phyloP scores from a whole-genome alignment of 2,797 vertebrate genomes.

The Kryptopterus vitreolus region DNA sequence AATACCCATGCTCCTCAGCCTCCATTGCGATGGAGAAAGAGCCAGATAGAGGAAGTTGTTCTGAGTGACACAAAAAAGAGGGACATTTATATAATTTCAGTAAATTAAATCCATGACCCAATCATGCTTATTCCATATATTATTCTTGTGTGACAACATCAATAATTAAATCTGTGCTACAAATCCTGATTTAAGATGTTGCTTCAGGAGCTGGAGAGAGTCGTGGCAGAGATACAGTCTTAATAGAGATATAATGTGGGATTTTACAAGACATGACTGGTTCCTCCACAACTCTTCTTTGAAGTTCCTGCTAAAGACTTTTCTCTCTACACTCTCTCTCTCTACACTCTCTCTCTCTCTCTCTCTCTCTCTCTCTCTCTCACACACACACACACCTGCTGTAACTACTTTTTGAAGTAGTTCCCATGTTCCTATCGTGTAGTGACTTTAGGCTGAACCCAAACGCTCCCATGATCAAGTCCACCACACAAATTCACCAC shows the following conservation, averaged over 20 bases:
- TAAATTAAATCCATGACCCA: no score
- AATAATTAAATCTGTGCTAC: no score
- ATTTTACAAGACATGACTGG: not conserved
- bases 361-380: not conserved
- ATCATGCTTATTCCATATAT: no score
- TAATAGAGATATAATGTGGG: not conserved
- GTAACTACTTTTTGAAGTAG: not conserved
- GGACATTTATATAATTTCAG: no score
- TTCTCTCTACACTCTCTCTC: not conserved
- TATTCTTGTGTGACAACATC: no score
- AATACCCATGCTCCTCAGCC: no score
- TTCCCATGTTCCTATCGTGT: constrained; percentile 21
- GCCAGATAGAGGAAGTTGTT: no score
- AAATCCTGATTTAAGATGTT: not conserved
- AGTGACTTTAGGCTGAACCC: constrained; percentile 12
- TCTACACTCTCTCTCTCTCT: no score
- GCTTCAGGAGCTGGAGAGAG: not conserved
- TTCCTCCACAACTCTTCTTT: not conserved
- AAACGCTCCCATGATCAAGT: constrained; percentile 12
- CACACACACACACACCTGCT: constrained; percentile 14
- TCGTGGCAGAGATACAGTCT: not conserved
- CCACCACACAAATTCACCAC: not conserved
- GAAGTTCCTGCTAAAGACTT: no score
- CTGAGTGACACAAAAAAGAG: no score
- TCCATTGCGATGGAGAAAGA: no score